phyloP scores from a whole-genome alignment of 2,113 vertebrate genomes.

The Thalassarche chlororhynchos region DNA sequence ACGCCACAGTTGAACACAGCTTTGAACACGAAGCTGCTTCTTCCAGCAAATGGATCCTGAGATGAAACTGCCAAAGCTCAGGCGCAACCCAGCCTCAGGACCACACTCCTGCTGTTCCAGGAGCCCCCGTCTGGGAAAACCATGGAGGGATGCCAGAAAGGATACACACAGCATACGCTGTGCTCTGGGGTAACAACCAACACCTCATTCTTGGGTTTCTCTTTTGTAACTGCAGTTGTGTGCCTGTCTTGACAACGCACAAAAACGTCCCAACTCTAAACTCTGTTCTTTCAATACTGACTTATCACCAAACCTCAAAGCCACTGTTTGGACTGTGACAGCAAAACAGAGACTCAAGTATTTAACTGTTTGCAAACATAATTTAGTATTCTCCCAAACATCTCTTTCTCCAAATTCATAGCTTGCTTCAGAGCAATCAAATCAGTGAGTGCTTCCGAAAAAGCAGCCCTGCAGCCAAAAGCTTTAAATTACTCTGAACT shows the following conservation, averaged over 20 bases:
- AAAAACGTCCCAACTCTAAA: background rate
- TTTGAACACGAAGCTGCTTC: background rate
- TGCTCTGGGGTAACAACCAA: background rate
- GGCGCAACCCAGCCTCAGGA: background rate
- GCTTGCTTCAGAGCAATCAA: background rate
- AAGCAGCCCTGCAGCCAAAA: background rate
- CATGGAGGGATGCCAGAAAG: background rate
- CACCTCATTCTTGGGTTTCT: background rate
- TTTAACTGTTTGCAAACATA: background rate
- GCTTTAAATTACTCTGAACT: background rate
- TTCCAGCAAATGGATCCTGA: background rate
- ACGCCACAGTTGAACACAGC: background rate
- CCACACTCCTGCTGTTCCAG: background rate
- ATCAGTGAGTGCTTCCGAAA: background rate
- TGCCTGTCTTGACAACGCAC: background rate
- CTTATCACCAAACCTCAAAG: background rate
- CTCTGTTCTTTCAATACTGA: background rate
- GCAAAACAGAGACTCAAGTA: background rate
- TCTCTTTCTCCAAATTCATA: background rate
- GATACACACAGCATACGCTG: background rate
- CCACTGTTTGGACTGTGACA: background rate
- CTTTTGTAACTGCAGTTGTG: background rate
- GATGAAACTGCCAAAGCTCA: background rate
- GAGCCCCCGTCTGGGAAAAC: background rate
- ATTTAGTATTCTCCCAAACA: background rate